Conservation (phyloP, 2,113 vertebrate genomes). For the Microtus ochrogaster region DNA sequence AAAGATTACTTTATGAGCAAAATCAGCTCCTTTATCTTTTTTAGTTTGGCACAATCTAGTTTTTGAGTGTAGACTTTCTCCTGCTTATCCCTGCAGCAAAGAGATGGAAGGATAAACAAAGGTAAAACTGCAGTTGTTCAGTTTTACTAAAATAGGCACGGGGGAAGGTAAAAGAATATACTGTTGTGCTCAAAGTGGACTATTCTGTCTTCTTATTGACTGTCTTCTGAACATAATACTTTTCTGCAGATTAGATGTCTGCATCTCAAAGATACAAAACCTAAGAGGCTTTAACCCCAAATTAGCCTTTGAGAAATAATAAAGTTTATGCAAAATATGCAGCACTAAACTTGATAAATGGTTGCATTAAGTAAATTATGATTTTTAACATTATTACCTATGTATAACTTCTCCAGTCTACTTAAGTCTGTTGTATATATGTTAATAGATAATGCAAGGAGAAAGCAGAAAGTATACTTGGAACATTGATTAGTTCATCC, state of each 20-base stretch:
- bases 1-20: background rate
- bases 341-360: background rate
- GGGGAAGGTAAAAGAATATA: background rate
- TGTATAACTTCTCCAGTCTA: background rate
- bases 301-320: slow-evolving; percentile 18
- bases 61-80: background rate
- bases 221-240: background rate
- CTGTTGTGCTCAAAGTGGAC: background rate
- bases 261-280: background rate
- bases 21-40: background rate
- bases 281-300: background rate
- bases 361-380: background rate
- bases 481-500: background rate
- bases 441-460: background rate
- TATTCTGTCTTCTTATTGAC: background rate
- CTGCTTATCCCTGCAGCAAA: background rate
- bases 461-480: slow-evolving; percentile 1
- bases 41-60: background rate
- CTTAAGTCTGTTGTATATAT: background rate
- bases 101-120: background rate
- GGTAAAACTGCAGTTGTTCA: background rate
- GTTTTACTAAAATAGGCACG: background rate
- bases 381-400: background rate
- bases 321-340: background rate
- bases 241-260: background rate